Conservation (phyloP, 2,797 vertebrate genomes). For the Tapera naevia region DNA sequence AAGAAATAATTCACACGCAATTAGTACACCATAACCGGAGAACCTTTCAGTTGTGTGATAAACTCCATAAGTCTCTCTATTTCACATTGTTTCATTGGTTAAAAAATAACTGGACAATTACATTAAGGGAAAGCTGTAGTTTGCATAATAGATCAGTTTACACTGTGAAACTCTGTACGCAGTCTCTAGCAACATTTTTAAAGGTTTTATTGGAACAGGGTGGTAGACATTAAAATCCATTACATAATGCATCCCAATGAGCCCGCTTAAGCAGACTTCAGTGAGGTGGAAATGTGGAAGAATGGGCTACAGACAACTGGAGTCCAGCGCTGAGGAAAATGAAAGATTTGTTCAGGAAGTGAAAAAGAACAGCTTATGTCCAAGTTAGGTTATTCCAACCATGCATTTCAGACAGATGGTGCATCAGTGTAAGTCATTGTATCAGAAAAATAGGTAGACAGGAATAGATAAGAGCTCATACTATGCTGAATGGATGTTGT, state of each 20-base stretch:
- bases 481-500: neutral
- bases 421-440: neutral
- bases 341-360: neutral
- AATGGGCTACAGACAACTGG: rapidly evolving
- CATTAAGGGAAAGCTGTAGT: neutral
- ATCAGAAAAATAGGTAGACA: neutral
- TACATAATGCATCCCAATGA: neutral
- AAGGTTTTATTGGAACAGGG: neutral
- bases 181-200: neutral
- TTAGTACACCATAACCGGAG: neutral
- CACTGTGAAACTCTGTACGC: rapidly evolving
- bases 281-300: neutral
- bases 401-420: rapidly evolving
- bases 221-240: neutral
- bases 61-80: neutral
- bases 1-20: neutral
- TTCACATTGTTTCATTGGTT: neutral
- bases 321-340: neutral
- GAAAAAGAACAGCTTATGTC: neutral
- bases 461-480: neutral
- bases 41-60: neutral
- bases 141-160: neutral
- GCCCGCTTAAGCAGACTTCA: rapidly evolving
- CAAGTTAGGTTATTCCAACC: neutral
- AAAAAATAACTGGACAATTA: neutral